Evolutionary conservation across 2,888 invertebrate species (phyloP), one percentile per base, ranked within the genome.

Genomic region (Ennomos quercinarius): DNA sequence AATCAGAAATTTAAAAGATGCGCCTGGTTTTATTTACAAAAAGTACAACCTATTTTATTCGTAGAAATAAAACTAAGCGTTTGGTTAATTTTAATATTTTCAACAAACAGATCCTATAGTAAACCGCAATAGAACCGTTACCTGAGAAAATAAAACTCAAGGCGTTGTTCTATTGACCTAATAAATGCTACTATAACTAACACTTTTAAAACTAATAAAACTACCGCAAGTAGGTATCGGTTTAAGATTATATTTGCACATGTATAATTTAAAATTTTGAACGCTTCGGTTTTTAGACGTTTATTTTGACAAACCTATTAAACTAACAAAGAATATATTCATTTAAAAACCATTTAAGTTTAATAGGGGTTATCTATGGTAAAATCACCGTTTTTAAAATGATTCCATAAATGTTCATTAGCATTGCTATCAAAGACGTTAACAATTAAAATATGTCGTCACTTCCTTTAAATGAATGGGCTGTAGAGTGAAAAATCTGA

Each of bases 391-490:
- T 6, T 13, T 12, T 38, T 35, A 46, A 12, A 40, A 45, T 52
- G n/a, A 17, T 37, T 43, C 37, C n/a, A 51, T 13, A 11, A 43
- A 51, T 43, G 43, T 51, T 41, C 10, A 52, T 51, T 41, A 57
- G 10, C 47, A 42, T 52, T 50, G 11, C 35, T 51, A 48, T 58
- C 11, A 35, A 27, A 39, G 39, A 42, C 35, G 48, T 39, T 39
- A 52, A 50, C 27, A 10, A 36, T 46, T 47, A 17, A 27, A 41
- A 13, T 43, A 40, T 58, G 58, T 52, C 39, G 48, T 57, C 57
- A 57, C 17, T 52, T 58, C 48, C 58, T 43, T 3, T 10, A 8
- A 8, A 48, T 52, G 58, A 52, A 52, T 52, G 35, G 47, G 17
- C 47, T 43, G 13, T 48, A 43, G n/a, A 37, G 36, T 52, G 52